Evolutionary conservation across 2,888 invertebrate genomes (phyloP).

Genomic region (Gandaritis pyraliata): DNA sequence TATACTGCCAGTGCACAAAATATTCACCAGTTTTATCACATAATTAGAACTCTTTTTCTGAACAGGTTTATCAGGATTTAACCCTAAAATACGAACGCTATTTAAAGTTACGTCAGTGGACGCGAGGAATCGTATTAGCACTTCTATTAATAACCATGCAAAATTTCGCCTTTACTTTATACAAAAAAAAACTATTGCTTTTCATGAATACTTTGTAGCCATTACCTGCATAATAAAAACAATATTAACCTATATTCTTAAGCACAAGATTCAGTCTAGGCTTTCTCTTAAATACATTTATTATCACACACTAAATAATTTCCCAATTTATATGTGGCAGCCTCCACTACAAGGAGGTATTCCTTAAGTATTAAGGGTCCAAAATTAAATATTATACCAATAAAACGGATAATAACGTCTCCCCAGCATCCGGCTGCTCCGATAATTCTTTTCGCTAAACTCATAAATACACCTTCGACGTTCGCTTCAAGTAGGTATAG

Average conservation of each 20-base stretch:
- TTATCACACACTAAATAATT: slow-evolving; percentile 66
- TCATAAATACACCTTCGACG: slow-evolving; percentile 83
- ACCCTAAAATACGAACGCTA: too few relatives aligned
- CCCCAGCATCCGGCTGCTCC: slow-evolving; percentile 73
- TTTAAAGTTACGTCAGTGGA: too few relatives aligned
- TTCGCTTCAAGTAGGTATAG: slow-evolving; percentile 78
- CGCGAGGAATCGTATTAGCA: too few relatives aligned
- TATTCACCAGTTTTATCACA: slow-evolving; percentile 35
- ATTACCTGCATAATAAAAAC: too few relatives aligned
- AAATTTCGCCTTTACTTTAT: too few relatives aligned
- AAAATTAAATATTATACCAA: slow-evolving; percentile 85
- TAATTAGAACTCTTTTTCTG: slow-evolving; percentile 7
- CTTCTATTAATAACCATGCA: too few relatives aligned
- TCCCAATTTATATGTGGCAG: slow-evolving; percentile 74
- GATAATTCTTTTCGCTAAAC: slow-evolving; percentile 76
- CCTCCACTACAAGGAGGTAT: slow-evolving; percentile 48
- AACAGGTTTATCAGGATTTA: not conserved
- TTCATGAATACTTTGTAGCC: too few relatives aligned
- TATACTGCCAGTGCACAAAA: slow-evolving; percentile 40
- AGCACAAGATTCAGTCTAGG: too few relatives aligned
- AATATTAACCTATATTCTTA: too few relatives aligned
- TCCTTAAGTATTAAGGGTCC: slow-evolving; percentile 60
- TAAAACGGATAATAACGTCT: slow-evolving; percentile 82
- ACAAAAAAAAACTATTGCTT: too few relatives aligned
- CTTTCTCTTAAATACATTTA: slow-evolving; percentile 35